Evolutionary conservation across 1,140 invertebrate species (phyloP).

Genomic region (Diorhabda elongata): DNA sequence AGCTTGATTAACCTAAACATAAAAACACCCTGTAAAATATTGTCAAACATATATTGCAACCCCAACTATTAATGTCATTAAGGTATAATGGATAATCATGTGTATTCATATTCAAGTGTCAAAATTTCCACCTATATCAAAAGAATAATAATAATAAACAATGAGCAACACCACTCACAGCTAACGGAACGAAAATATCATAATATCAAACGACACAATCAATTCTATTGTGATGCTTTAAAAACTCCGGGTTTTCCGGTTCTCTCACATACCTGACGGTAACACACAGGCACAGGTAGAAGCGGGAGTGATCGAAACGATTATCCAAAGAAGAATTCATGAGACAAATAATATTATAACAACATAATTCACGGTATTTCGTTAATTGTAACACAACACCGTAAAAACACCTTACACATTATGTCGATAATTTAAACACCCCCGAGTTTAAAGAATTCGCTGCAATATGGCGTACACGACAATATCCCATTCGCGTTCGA

Average conservation of each 20-base stretch:
- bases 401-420: slow-evolving; percentile 5
- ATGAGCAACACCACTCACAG: no score
- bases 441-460: slow-evolving; percentile 10
- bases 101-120: no score
- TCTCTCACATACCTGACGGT: slow-evolving; percentile 3
- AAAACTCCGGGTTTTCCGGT: slow-evolving; percentile 9
- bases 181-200: no score
- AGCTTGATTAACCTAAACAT: no score
- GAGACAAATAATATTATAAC: background rate
- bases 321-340: background rate
- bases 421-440: slow-evolving; percentile 8
- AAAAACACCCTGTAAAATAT: no score
- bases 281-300: slow-evolving; percentile 8
- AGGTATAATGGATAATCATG: no score
- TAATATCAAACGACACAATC: background rate
- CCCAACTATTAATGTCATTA: no score
- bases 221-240: background rate
- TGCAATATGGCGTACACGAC: slow-evolving; percentile 22
- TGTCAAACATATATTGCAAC: no score
- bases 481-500: slow-evolving; percentile 25
- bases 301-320: slow-evolving; percentile 6
- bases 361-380: background rate
- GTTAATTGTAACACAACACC: background rate
- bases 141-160: no score
- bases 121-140: no score